Conservation (phyloP, 2,113 vertebrate species). For the Pseudorectes ferrugineus region DNA sequence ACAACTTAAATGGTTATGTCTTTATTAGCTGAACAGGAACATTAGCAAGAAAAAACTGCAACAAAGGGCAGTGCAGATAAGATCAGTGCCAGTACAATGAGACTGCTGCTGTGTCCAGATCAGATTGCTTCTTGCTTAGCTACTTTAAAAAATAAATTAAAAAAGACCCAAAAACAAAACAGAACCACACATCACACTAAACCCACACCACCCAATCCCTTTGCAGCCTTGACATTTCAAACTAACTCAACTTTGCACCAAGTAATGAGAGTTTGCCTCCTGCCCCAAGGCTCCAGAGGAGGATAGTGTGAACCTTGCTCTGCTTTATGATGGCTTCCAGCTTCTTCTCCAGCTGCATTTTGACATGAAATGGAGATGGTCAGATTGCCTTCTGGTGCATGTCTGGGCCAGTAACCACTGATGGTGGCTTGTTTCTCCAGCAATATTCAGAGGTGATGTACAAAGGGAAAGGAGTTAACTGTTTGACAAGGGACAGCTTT, state of each 20-base stretch:
- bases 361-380: background rate
- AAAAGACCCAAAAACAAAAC: background rate
- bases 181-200: background rate
- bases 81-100: background rate
- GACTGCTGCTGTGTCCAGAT: background rate
- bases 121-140: background rate
- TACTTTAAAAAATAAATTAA: background rate
- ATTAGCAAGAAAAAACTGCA: background rate
- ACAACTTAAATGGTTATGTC: background rate
- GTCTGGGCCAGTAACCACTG: background rate
- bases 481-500: background rate
- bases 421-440: background rate
- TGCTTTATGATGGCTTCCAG: background rate
- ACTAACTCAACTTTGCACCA: background rate
- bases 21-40: background rate
- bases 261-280: background rate
- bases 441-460: background rate
- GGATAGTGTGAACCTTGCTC: background rate
- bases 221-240: background rate
- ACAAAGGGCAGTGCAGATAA: background rate
- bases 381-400: constrained; percentile 24
- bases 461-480: background rate
- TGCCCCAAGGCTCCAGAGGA: background rate
- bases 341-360: background rate
- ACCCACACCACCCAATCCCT: background rate